Conservation (phyloP, 2,888 invertebrate species). For the Drosophila parthenogenetica region DNA sequence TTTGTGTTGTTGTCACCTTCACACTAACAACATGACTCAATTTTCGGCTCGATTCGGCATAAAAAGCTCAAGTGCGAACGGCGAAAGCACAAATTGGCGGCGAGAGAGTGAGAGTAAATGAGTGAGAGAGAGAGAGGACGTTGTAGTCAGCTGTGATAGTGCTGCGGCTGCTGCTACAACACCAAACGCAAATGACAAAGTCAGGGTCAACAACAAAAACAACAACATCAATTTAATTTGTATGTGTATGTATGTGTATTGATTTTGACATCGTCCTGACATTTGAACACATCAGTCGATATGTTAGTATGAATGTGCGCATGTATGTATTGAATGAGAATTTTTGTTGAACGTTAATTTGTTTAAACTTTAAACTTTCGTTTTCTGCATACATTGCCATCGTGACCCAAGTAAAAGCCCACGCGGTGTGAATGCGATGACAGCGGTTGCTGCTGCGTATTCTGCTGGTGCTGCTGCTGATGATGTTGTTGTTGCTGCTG, state of each 20-base stretch:
- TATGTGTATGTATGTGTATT: conserved; percentile 30
- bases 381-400: conserved; percentile 86
- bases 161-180: conserved; percentile 19
- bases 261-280: conserved; percentile 35
- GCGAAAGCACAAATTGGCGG: conserved; percentile 16
- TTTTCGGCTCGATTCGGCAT: conserved; percentile 7
- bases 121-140: not conserved
- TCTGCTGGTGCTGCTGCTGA: conserved; percentile 10
- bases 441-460: conserved; percentile 43
- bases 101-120: conserved; percentile 1
- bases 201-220: conserved; percentile 57
- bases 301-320: not conserved
- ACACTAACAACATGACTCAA: not conserved
- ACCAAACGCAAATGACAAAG: conserved; percentile 25
- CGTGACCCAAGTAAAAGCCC: conserved; percentile 90
- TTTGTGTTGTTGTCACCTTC: not conserved
- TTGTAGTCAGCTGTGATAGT: conserved; percentile 49
- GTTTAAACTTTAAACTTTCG: conserved; percentile 13
- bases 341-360: too few species aligned
- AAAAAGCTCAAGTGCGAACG: conserved; percentile 14
- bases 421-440: conserved; percentile 62
- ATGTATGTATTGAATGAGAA: not conserved
- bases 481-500: conserved; percentile 48
- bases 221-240: conserved; percentile 12
- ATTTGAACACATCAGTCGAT: conserved; percentile 4